Conservation (phyloP, 2,797 vertebrate genomes). For the Crocodylus rhombifer region DNA sequence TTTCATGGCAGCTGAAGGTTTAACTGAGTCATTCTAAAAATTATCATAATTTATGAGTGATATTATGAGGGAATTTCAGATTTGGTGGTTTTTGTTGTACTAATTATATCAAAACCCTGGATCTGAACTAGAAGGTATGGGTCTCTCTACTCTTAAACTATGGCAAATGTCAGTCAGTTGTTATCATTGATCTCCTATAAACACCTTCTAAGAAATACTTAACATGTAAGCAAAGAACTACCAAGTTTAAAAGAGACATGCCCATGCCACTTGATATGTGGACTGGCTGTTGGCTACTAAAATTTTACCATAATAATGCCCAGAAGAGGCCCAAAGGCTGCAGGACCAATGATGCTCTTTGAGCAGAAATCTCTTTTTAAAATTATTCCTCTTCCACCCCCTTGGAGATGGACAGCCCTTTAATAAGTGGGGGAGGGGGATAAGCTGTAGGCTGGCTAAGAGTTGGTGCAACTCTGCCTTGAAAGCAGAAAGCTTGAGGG, state of each 20-base stretch:
- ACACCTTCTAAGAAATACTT: not conserved
- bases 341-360: not conserved
- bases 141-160: not conserved
- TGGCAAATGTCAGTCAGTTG: not conserved
- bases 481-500: not conserved
- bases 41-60: not conserved
- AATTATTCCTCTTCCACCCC: too few relatives aligned
- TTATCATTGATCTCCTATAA: not conserved
- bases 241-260: rapidly evolving
- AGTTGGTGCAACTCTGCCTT: not conserved
- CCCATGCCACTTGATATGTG: rapidly evolving
- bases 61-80: not conserved
- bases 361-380: too few relatives aligned
- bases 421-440: not conserved
- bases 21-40: not conserved
- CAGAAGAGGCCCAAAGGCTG: not conserved
- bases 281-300: too few relatives aligned
- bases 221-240: rapidly evolving
- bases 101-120: not conserved
- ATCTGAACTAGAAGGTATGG: not conserved
- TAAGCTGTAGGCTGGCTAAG: not conserved
- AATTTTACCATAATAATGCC: not conserved
- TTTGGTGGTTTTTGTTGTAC: not conserved
- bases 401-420: not conserved
- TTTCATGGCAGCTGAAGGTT: not conserved